phyloP scores from a whole-genome alignment of 2,113 vertebrate species.

The Crotalus tigris region DNA sequence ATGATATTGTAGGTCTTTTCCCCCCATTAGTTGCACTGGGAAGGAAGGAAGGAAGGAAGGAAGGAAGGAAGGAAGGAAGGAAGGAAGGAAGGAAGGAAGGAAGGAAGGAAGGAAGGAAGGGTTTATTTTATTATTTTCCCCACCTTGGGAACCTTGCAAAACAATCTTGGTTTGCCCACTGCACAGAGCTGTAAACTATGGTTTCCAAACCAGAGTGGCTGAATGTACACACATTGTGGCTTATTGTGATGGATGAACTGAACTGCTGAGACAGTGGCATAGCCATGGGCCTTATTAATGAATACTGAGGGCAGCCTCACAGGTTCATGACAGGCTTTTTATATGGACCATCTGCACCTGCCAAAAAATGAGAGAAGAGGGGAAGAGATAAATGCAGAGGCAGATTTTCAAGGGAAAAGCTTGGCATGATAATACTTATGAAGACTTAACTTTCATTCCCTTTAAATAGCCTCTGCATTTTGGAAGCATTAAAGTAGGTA shows the following conservation, averaged over 20 bases:
- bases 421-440: neutral
- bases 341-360: neutral
- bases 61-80: neutral
- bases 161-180: neutral
- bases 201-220: neutral
- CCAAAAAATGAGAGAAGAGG: neutral
- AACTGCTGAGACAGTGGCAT: neutral
- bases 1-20: neutral
- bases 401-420: neutral
- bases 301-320: neutral
- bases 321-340: neutral
- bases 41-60: neutral
- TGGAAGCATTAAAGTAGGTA: conserved; percentile 43
- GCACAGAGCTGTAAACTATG: neutral
- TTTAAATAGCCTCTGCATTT: neutral
- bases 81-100: too few species aligned
- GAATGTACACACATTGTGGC: neutral
- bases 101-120: neutral
- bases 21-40: neutral
- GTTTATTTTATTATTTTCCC: neutral
- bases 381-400: neutral
- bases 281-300: neutral
- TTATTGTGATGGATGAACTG: neutral
- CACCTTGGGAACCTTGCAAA: neutral
- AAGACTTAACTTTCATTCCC: neutral